These are phyloP conservation scores for Tapirus indicus DNA, from an alignment of 2,797 vertebrate genomes.

Conservation along the genomic window DNA sequence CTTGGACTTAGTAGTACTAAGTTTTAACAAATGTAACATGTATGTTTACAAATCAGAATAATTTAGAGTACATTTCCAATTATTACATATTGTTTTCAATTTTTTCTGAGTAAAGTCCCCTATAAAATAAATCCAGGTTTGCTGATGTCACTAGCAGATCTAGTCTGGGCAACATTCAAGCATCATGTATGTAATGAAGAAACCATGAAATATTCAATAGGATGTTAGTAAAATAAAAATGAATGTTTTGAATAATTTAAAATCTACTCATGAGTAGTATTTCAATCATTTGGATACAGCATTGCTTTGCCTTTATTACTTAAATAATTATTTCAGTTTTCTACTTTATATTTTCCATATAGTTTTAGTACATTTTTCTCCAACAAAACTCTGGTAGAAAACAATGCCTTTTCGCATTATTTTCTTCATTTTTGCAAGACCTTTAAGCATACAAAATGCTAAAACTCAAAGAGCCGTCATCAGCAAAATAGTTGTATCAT, in stretches of 20 bases:
- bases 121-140: not conserved
- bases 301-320: not conserved
- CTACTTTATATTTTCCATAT: not conserved
- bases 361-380: not conserved
- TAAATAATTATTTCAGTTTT: not conserved
- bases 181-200: not conserved
- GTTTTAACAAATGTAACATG: not conserved
- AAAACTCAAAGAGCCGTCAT: not conserved
- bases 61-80: not conserved
- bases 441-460: slow-evolving; percentile 4
- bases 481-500: not conserved
- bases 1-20: not conserved
- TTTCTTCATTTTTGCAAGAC: slow-evolving; percentile 41
- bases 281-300: not conserved
- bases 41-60: not conserved
- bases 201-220: not conserved
- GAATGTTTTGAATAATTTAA: not conserved
- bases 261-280: not conserved
- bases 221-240: not conserved
- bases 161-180: not conserved
- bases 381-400: slow-evolving; percentile 27
- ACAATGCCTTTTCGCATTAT: not conserved
- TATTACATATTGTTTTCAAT: not conserved
- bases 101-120: not conserved
- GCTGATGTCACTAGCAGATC: not conserved